phyloP scores from a whole-genome alignment of 2,113 vertebrate species.

The Ibidorhyncha struthersii region DNA sequence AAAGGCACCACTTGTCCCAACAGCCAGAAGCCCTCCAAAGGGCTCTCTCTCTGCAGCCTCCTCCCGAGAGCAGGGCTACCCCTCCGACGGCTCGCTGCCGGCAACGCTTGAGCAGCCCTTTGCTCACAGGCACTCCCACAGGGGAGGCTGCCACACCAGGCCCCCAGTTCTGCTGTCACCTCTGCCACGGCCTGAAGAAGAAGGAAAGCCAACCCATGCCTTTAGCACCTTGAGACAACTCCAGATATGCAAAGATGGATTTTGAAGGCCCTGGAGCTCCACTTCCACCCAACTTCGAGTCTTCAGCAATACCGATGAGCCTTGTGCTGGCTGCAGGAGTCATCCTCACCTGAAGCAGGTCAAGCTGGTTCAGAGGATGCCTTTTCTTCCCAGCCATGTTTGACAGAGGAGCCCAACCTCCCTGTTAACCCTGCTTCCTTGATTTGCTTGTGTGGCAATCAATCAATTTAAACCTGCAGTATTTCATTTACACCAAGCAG shows the following conservation, averaged over 20 bases:
- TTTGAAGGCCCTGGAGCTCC: background rate
- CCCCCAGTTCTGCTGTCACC: background rate
- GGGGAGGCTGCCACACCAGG: background rate
- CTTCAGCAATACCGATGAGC: background rate
- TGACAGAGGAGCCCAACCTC: background rate
- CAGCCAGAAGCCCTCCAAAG: background rate
- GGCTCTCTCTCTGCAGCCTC: background rate
- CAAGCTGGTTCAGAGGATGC: background rate
- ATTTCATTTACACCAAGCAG: background rate
- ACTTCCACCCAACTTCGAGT: background rate
- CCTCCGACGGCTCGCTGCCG: background rate
- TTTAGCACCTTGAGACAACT: background rate
- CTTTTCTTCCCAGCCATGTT: background rate
- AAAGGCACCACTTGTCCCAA: background rate
- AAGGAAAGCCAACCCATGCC: background rate
- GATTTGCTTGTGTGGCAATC: background rate
- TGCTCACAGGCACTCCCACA: background rate
- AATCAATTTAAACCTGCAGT: background rate
- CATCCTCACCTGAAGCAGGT: background rate
- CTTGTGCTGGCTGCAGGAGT: background rate
- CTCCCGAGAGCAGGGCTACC: background rate
- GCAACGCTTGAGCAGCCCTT: background rate
- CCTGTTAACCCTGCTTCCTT: background rate
- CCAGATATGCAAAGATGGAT: background rate
- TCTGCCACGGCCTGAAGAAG: background rate